Evolutionary conservation across 1,140 invertebrate genomes (phyloP), one percentile per base, ranked within the genome.

Genomic region (Drosophila baimaii): DNA sequence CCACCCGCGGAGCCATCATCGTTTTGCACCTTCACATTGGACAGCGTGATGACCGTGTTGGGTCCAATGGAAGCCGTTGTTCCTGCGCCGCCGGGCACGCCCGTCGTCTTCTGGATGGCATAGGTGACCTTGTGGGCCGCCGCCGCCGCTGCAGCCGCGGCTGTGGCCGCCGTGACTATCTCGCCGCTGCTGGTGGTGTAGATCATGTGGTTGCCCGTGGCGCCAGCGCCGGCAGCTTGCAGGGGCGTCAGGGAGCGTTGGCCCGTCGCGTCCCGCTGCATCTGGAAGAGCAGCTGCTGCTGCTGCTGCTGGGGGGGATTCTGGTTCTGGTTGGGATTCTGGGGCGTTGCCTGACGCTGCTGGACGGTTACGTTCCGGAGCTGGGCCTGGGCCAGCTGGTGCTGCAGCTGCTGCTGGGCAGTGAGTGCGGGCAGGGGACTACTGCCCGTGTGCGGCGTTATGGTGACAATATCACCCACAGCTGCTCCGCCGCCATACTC

Each of bases 11-110:
- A 57, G 59, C 51, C 57, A 35, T 89, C 85, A 4, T 90, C 86
- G 33, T 73, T 88, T 33, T 90, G 88, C 17, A 91, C 64, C 51
- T 91, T 91, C 0, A 91, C 83, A 59, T 91, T 91, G 25, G 90
- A 91, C 29, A 91, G 59, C 3, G 90, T 91, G 23, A 91, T 91
- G n/a, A 91, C 90, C 0, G 90, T 90, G 41, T 90, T 90, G 51
- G 90, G 83, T 1, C 79, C 90, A 35, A 86, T 70, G 12, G 80
- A 90, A 10, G 77, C 59, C n/a, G 63, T 82, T 5, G 71, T 56
- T 3, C 47, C 41, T 31, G 39, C 56, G 43, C 57, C 59, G 37
- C 66, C 56, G 13, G 64, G 47, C 2, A 77, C 76, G 12, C 69
- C 57, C n/a, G 58, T 33, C 19, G 58, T 33, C 47, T 90, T 90